Base-by-base conservation (phyloP, 2,797 vertebrate species). In the Lepus townsendii region DNA sequence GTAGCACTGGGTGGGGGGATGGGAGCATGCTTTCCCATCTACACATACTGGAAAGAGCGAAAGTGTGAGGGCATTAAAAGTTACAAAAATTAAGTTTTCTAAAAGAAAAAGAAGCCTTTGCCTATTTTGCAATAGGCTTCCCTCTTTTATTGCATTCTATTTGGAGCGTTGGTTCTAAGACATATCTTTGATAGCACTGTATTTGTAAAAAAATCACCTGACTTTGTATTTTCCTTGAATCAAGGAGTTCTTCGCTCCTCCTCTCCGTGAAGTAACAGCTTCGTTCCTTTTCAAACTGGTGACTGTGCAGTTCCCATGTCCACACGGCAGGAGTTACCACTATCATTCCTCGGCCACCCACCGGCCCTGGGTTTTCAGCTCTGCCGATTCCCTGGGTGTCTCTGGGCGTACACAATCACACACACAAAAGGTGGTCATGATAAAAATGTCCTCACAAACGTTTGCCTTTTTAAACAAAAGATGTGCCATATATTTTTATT, bases 401-500 rank as follows among this genome's bases (percentile, higher is more conserved):
- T 19, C 24, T 10, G n/a, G 32, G 27, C 20, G 54, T 10, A 4
- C 20, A 27, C 7, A 9, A 60, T 13, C 16, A 38, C 63, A 32
- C 6, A 0, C 3, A 32, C 35, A 60, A 86, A 75, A 78, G 8
- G 19, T 54, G 89, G 24, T 38, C 22, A 3, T 9, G 76, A 82
- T 65, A 85, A 92, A 95, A 82, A 5, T 2, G 68, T 71, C 95
- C 71, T 94, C 91, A 90, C 80, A 97, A 83, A 91, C 19, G 95
- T 69, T 84, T 72, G 97, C 96, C 77, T 96, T 97, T 93, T 96
- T 84, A 97, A 98, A 96, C 95, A 97, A 96, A 97, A 98, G 24
- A 65, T 88, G 94, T 95, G 93, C 95, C 95, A 93, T 93, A 97
- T 96, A 96, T 97, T 98, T 98, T 99, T 98, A 99, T 98, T 99